Evolutionary conservation across 2,113 vertebrate species (phyloP).

Genomic region (Microcebus ravelobensis): DNA sequence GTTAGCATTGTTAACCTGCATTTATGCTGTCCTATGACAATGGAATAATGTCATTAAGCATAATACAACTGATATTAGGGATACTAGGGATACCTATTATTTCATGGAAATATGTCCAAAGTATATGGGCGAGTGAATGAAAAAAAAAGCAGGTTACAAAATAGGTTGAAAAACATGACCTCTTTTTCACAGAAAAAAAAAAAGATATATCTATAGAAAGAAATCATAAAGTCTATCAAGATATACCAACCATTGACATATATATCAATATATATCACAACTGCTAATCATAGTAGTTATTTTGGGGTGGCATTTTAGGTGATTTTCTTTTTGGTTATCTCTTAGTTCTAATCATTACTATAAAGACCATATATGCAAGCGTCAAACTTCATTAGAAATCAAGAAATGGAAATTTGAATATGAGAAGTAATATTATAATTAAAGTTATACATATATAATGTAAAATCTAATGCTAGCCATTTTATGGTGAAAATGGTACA

Average conservation of each 20-base stretch:
- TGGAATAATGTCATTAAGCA: not conserved
- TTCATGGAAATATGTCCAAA: not conserved
- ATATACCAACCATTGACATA: not conserved
- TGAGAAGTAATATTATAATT: not conserved
- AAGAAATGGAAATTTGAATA: constrained; percentile 35
- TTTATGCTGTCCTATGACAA: not conserved
- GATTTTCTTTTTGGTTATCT: not conserved
- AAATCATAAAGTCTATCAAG: not conserved
- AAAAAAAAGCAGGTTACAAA: constrained; percentile 8
- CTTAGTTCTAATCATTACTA: not conserved
- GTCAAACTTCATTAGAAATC: not conserved
- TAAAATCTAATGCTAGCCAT: not conserved
- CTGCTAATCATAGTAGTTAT: not conserved
- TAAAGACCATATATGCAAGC: not conserved
- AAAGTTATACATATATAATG: not conserved
- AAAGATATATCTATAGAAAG: not conserved
- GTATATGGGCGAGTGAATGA: not conserved
- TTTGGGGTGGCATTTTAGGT: not conserved
- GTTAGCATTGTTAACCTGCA: not conserved
- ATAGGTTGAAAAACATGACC: not conserved
- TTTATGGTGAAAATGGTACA: not conserved
- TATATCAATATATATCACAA: not conserved
- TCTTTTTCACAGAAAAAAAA: not conserved
- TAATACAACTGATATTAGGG: too few relatives aligned
- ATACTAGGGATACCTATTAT: not conserved